A percentile compares a stretch with the other conserved stretches of the same genome.
Evolutionary conservation across 2,113 vertebrate species (phyloP).

Genomic region (Petrocephalus zakoni): DNA sequence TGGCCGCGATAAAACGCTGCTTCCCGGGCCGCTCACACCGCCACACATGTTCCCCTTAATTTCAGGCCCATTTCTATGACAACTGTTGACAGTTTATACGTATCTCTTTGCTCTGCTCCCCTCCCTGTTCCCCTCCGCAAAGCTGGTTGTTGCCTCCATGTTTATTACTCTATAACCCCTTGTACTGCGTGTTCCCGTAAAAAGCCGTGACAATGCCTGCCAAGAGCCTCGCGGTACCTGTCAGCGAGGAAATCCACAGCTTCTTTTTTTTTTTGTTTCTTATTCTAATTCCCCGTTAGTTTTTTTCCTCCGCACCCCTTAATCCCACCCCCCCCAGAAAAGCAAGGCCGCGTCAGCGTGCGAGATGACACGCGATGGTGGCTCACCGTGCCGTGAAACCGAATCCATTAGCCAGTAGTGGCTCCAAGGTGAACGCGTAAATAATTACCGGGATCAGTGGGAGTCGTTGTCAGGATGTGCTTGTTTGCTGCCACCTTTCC

Average conservation of each 20-base stretch:
- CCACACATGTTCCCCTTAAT: constrained; percentile 63
- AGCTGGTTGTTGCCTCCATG: constrained; percentile 58
- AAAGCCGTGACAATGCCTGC: constrained; percentile 62
- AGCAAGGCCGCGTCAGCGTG: constrained; percentile 58
- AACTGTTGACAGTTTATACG: constrained; percentile 72
- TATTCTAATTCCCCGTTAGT: constrained; percentile 44
- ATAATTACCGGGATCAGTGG: neutral
- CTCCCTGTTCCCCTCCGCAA: constrained; percentile 47
- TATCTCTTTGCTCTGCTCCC: constrained; percentile 45
- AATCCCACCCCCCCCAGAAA: constrained; percentile 50
- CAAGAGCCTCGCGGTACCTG: constrained; percentile 58
- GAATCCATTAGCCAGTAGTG: neutral
- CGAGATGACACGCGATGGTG: constrained; percentile 49
- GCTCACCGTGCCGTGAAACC: neutral
- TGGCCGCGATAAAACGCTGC: constrained; percentile 69
- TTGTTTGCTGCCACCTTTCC: neutral
- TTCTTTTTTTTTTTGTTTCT: constrained; percentile 36
- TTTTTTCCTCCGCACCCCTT: constrained; percentile 52
- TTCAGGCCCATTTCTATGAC: constrained; percentile 68
- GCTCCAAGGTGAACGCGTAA: constrained; percentile 8
- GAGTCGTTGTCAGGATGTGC: neutral
- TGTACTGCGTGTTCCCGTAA: constrained; percentile 61
- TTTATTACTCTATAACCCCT: constrained; percentile 65
- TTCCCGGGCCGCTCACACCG: constrained; percentile 61
- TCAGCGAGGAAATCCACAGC: constrained; percentile 40